Conservation (phyloP, 2,797 vertebrate species). For the Astyanax mexicanus region DNA sequence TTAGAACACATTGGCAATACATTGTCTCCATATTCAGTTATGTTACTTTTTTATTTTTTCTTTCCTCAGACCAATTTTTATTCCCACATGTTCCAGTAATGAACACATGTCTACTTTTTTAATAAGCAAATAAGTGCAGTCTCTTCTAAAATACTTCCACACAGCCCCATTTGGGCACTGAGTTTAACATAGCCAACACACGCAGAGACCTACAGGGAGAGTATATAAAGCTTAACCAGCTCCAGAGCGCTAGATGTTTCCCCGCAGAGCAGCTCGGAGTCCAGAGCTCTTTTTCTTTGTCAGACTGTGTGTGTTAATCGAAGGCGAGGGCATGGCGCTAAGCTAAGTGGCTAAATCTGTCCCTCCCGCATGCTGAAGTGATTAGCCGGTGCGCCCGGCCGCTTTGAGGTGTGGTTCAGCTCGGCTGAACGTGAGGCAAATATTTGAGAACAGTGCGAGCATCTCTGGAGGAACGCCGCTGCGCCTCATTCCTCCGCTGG, state of each 20-base stretch:
- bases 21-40: too few species aligned
- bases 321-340: neutral
- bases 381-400: neutral
- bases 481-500: conserved; percentile 55
- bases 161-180: too few species aligned
- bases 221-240: neutral
- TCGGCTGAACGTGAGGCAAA: neutral
- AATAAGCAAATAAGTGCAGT: neutral
- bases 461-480: conserved; percentile 59
- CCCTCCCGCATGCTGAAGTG: neutral
- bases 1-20: too few species aligned
- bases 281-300: neutral
- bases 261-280: neutral
- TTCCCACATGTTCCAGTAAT: too few species aligned
- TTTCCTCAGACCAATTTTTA: too few species aligned
- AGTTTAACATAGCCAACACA: neutral
- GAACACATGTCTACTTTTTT: neutral
- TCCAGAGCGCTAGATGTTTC: neutral
- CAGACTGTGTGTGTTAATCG: conserved; percentile 1
- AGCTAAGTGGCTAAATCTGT: neutral
- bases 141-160: neutral
- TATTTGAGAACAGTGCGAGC: conserved; percentile 61
- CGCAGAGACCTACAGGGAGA: neutral
- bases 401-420: conserved; percentile 1
- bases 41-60: too few species aligned